Percentiles rank a stretch among this genome's conserved stretches.
Evolutionary conservation across 2,888 invertebrate species (phyloP).

Genomic region (Oegoconia quadripuncta): DNA sequence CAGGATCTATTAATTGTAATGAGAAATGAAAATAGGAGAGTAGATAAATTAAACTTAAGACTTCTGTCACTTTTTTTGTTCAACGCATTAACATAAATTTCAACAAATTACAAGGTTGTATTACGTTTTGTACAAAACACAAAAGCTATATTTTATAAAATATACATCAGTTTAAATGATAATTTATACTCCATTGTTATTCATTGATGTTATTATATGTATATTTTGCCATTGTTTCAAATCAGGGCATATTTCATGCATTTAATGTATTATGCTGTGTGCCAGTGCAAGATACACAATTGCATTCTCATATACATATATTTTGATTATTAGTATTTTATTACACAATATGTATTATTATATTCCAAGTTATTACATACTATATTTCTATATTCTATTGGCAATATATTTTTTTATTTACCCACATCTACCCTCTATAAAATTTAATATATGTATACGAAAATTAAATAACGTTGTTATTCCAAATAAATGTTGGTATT

Average conservation of each 20-base stretch:
- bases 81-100: conserved; percentile 29
- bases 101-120: conserved; percentile 51
- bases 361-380: no score
- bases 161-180: conserved; percentile 79
- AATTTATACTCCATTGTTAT: conserved; percentile 79
- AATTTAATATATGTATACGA: no score
- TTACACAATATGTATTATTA: not conserved
- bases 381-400: no score
- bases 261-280: conserved; percentile 64
- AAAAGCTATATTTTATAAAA: conserved; percentile 76
- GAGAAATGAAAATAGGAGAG: no score
- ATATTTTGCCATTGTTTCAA: conserved; percentile 79
- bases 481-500: no score
- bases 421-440: no score
- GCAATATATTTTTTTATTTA: no score
- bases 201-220: conserved; percentile 80
- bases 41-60: no score
- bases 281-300: conserved; percentile 33
- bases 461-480: no score
- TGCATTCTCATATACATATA: not conserved
- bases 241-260: conserved; percentile 79
- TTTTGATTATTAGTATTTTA: not conserved
- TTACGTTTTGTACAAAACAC: conserved; percentile 54
- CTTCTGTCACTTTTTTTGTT: no score
- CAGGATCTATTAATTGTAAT: no score